Evolutionary conservation across 2,113 vertebrate genomes (phyloP), one percentile per base, ranked within the genome.

Genomic region (Catharus bicknelli): DNA sequence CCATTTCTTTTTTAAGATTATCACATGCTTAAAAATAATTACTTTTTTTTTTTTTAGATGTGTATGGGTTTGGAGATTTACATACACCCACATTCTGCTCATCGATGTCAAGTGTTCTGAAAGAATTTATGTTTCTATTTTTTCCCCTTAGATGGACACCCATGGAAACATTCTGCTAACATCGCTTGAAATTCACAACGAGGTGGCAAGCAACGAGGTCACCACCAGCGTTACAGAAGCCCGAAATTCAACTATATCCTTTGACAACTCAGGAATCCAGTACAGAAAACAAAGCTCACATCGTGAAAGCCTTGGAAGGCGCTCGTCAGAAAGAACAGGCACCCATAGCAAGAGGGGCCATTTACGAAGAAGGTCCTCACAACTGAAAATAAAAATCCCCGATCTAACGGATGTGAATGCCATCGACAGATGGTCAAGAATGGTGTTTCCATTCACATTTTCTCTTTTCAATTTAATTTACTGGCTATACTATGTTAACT

Each of bases 401-500:
- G 99, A 99, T 97, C 98, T 99, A 90, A 99, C 99, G 5, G 99
- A 99, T 92, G 99, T 99, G 93, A 99, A 99, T 89, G 97, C 99
- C 96, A 99, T 99, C 53, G 99, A 99, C 97, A 98, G 99, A 93
- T 99, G 98, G 98, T 99, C 99, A 95, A 98, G 99, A 95, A 98
- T 99, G 95, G 98, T 99, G 96, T 99, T 99, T 96, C 99, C 99
- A 12, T 98, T 98, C 95, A 98, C 97, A 25, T 99, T 99, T 97
- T 99, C 99, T 95, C 98, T 99, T 95, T 99, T 99, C 97, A 99
- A 99, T 97, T 86, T 99, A 91, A 99, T 99, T 97, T 99, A 99
- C 97, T 99, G 99, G 99, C 98, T 99, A 94, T 99, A 99, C 95
- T 99, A 99, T 82, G 98, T 99, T 97, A 99, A 99, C 97, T 99